A percentile compares a stretch with the other conserved stretches of the same genome.
phyloP scores from a whole-genome alignment of 2,797 vertebrate species.

The Coranthus polyacanthus region DNA sequence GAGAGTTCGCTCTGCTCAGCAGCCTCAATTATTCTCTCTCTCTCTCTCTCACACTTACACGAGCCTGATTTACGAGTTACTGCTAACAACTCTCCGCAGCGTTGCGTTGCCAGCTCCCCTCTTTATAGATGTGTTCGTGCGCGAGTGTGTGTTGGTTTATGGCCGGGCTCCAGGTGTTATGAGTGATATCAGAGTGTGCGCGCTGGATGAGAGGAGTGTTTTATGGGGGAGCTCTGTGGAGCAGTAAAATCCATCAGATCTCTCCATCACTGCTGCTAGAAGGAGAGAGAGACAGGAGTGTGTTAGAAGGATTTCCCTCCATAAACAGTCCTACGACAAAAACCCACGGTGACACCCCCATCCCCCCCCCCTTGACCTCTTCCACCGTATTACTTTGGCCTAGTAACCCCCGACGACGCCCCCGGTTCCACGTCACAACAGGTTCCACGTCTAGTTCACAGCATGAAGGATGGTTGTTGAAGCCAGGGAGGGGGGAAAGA shows the following conservation, averaged over 20 bases:
- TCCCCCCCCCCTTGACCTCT: slow-evolving; percentile 44
- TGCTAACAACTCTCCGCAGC: slow-evolving; percentile 75
- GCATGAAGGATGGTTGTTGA: slow-evolving; percentile 22
- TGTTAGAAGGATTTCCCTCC: slow-evolving; percentile 67
- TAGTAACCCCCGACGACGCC: slow-evolving; percentile 50
- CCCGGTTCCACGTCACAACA: slow-evolving; percentile 26
- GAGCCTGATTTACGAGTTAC: slow-evolving; percentile 77
- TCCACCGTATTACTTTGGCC: slow-evolving; percentile 52
- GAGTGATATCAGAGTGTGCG: slow-evolving; percentile 76
- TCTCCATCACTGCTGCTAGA: slow-evolving; percentile 50
- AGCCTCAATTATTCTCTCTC: slow-evolving; percentile 69
- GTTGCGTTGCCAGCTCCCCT: slow-evolving; percentile 71
- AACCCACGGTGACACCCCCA: slow-evolving; percentile 34
- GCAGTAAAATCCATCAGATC: slow-evolving; percentile 77
- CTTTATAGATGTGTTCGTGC: slow-evolving; percentile 67
- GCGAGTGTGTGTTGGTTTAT: slow-evolving; percentile 58
- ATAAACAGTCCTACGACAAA: slow-evolving; percentile 50
- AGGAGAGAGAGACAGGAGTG: background rate
- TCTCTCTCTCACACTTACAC: slow-evolving; percentile 46
- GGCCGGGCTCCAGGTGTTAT: slow-evolving; percentile 81
- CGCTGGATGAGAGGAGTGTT: slow-evolving; percentile 73
- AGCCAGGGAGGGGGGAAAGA: no score
- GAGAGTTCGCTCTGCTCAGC: slow-evolving; percentile 68
- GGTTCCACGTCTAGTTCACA: slow-evolving; percentile 43
- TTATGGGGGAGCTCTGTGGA: slow-evolving; percentile 73